Percentiles rank a stretch among this genome's conserved stretches.
These are phyloP conservation scores for Acrocyrtus sp. DNA, from an alignment of 2,888 invertebrate species.

Conservation along the genomic window DNA sequence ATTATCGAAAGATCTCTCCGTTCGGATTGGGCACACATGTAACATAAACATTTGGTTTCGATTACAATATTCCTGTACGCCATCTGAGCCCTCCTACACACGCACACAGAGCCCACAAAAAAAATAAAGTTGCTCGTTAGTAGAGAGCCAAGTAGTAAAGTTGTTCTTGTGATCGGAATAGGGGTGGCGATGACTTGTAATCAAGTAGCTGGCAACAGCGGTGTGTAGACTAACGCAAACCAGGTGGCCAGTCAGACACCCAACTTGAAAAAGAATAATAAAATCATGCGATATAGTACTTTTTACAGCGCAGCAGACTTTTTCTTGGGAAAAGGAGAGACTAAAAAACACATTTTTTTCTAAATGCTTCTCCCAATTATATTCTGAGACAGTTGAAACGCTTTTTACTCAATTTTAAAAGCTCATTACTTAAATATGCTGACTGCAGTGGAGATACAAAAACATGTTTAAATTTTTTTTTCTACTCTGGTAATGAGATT, in stretches of 20 bases:
- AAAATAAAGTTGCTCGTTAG: not conserved
- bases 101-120: conserved; percentile 13
- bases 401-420: not conserved
- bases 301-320: no score
- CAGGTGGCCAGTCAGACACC: conserved; percentile 57
- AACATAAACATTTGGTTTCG: conserved; percentile 40
- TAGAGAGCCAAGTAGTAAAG: not conserved
- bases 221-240: conserved; percentile 47
- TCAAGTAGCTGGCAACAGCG: conserved; percentile 40
- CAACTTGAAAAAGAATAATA: conserved; percentile 34
- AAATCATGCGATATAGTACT: conserved; percentile 29
- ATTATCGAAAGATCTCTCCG: conserved; percentile 59
- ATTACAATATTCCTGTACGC: conserved; percentile 16
- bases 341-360: no score
- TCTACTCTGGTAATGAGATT: not conserved
- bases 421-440: not conserved
- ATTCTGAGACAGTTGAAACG: not conserved
- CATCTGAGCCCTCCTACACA: conserved; percentile 17
- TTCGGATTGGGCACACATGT: conserved; percentile 56
- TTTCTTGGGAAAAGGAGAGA: no score
- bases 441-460: no score
- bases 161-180: conserved; percentile 9
- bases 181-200: conserved; percentile 45
- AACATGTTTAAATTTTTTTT: not conserved
- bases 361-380: not conserved